These are phyloP conservation scores for Brachionus plicatilis DNA, from an alignment of 1,140 invertebrate genomes.

Conservation along the genomic window DNA sequence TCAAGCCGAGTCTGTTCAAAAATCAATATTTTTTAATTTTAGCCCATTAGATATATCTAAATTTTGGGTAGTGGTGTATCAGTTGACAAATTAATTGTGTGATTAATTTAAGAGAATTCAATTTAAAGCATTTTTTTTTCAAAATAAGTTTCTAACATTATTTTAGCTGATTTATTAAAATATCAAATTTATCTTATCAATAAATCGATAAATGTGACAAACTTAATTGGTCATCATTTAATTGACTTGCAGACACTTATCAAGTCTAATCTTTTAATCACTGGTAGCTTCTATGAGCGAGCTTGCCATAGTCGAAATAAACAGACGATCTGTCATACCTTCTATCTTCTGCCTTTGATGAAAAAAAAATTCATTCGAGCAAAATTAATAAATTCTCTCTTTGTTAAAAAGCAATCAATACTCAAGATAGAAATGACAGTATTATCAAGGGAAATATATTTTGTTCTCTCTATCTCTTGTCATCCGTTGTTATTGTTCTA, in stretches of 20 bases:
- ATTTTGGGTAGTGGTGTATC: neutral
- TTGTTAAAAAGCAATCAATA: conserved; percentile 32
- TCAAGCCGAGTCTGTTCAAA: neutral
- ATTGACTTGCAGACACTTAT: conserved; percentile 19
- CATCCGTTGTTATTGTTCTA: conserved; percentile 23
- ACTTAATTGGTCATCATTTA: conserved; percentile 28
- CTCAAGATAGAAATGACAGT: neutral
- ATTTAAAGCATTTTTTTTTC: neutral
- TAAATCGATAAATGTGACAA: conserved; percentile 31
- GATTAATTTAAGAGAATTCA: neutral
- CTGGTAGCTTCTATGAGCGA: neutral
- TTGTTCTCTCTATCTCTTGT: conserved; percentile 13
- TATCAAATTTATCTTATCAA: conserved; percentile 27
- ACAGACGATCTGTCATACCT: neutral
- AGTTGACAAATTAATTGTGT: neutral
- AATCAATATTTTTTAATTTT: neutral
- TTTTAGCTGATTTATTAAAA: conserved; percentile 1
- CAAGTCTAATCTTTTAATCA: conserved; percentile 26
- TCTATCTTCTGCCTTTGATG: conserved; percentile 17
- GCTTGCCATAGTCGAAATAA: neutral
- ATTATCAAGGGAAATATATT: conserved; percentile 32
- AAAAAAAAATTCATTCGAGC: neutral
- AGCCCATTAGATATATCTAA: neutral
- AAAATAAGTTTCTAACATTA: neutral
- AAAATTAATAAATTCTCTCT: conserved; percentile 23